Base-by-base conservation (phyloP, 2,797 vertebrate species). In the Macropodus opercularis region DNA sequence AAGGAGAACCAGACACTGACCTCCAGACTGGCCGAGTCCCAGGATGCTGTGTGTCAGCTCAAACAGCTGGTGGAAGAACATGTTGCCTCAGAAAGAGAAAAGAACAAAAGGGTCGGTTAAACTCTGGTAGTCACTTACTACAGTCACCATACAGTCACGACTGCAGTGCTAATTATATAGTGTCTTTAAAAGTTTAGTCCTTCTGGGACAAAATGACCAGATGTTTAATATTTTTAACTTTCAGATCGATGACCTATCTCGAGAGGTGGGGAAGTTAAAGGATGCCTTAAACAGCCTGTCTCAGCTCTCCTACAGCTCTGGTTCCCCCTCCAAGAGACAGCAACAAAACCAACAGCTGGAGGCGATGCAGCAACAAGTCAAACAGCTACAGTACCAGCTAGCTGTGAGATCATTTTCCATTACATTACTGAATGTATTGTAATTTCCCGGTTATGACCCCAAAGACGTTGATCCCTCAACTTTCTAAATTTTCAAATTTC, bases 281-380 rank as follows among this genome's bases (percentile, higher is more conserved):
- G 97, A 98, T 38, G 98, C 98, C 7, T 72, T 99, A 60, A 99
- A 99, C 90, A 98, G 97, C 86, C 93, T 99, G 50, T 98, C 97
- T 1, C 97, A 98, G 89, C 94, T 99, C 52, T 95, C 98, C 5
- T 99, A 97, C 81, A 92, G 92, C 0, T 88, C 94, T 2, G 93
- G 92, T 35, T 91, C 94, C 2, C 79, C 93, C 72, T 79, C 90
- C 36, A 92, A 91, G 48, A 91, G 92, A 90, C 95, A 91, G 88
- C 97, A 92, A 93, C 97, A 98, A 81, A 96, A 76, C 80, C 96
- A 97, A 83, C 97, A 98, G 86, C 87, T 97, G 76, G 97, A 99
- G 24, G 81, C 72, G 0, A 79, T 98, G 63, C 98, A 98, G 63
- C 96, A 98, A 52, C 97, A 99, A 88, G 90, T 98, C 79, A 98